Evolutionary conservation across 2,113 vertebrate species (phyloP).

Genomic region (Pangasianodon gigas): DNA sequence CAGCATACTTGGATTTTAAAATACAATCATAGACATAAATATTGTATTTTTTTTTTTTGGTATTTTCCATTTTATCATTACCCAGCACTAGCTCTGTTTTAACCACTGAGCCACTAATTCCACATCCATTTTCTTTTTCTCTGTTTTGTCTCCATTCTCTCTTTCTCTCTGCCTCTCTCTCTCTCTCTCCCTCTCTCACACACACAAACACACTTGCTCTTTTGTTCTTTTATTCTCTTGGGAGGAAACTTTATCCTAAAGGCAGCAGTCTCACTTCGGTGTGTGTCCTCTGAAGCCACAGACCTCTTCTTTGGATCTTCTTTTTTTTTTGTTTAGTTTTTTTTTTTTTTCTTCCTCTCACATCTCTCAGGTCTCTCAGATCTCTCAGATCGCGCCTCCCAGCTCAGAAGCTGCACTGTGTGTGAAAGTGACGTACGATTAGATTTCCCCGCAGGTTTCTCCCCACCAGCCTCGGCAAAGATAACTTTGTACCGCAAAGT

Average conservation of each 20-base stretch:
- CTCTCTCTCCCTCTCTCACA: too few species aligned
- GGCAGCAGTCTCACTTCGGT: neutral
- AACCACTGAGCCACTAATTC: neutral
- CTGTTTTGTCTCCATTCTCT: too few species aligned
- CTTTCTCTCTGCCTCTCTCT: too few species aligned
- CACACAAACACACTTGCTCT: neutral
- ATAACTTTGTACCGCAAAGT: slow-evolving; percentile 65
- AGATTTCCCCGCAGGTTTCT: slow-evolving; percentile 69
- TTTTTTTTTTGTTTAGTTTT: neutral
- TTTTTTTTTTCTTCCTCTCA: slow-evolving; percentile 17
- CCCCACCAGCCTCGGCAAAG: slow-evolving; percentile 68
- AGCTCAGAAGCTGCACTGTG: slow-evolving; percentile 57
- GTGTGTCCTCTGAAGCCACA: slow-evolving; percentile 6
- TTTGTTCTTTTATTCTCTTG: slow-evolving; percentile 6
- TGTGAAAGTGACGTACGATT: slow-evolving; percentile 75
- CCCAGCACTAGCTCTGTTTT: neutral
- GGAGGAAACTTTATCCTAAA: neutral
- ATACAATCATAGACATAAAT: too few species aligned
- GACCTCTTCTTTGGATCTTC: neutral
- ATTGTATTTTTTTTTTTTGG: neutral
- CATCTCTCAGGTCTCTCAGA: neutral
- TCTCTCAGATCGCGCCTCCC: slow-evolving; percentile 61
- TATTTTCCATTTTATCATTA: neutral
- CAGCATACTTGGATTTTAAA: neutral
- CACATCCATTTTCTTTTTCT: neutral